These are phyloP conservation scores for Oplegnathus fasciatus DNA, from an alignment of 2,113 vertebrate species.

Conservation along the genomic window DNA sequence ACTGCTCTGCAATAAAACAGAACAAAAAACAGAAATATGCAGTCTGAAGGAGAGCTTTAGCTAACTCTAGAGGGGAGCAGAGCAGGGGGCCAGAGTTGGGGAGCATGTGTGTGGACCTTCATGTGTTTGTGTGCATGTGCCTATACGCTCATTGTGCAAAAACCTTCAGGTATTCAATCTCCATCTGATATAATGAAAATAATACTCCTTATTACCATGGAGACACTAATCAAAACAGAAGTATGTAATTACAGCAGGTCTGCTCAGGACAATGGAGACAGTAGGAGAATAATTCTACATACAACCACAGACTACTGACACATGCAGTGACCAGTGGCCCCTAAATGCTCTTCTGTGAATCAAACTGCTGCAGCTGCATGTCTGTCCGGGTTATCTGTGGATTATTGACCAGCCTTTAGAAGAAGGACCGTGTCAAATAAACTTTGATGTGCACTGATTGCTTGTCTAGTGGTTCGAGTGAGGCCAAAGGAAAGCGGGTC, in stretches of 20 bases:
- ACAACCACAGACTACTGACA: neutral
- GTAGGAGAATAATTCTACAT: conserved; percentile 9
- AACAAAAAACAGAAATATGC: conserved; percentile 77
- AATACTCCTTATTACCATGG: conserved; percentile 45
- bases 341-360: conserved; percentile 18
- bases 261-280: conserved; percentile 21
- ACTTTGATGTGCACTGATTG: conserved; percentile 49
- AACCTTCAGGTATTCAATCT: conserved; percentile 44
- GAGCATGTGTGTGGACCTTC: conserved; percentile 25
- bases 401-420: conserved; percentile 47
- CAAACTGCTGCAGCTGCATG: conserved; percentile 29
- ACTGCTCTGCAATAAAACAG: conserved; percentile 80
- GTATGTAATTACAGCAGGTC: conserved; percentile 39
- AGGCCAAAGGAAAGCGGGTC: conserved; percentile 45
- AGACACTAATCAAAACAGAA: conserved; percentile 42
- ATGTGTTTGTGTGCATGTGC: conserved; percentile 31
- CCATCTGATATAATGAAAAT: conserved; percentile 63
- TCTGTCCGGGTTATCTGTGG: conserved; percentile 27
- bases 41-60: conserved; percentile 76
- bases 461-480: conserved; percentile 12
- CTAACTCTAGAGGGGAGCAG: conserved; percentile 60
- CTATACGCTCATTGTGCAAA: conserved; percentile 31
- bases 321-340: conserved; percentile 10
- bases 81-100: conserved; percentile 68
- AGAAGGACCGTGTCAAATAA: conserved; percentile 46